phyloP scores from a whole-genome alignment of 2,888 invertebrate genomes.

The Troilus luridus region DNA sequence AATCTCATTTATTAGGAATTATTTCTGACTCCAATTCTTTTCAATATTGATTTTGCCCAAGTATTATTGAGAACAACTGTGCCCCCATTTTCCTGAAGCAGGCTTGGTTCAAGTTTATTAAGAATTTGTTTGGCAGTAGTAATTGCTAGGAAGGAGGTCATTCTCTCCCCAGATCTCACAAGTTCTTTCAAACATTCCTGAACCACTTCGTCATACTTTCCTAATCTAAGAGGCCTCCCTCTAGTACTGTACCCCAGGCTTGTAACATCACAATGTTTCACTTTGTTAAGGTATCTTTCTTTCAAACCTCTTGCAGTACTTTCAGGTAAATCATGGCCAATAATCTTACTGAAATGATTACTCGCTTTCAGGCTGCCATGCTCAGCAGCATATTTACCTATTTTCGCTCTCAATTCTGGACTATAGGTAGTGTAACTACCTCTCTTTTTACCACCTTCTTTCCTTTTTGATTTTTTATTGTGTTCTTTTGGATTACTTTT shows the following conservation, averaged over 20 bases:
- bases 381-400: slow-evolving; percentile 65
- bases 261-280: slow-evolving; percentile 63
- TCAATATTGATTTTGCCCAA: slow-evolving; percentile 65
- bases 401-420: slow-evolving; percentile 65
- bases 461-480: slow-evolving; percentile 55
- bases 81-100: slow-evolving; percentile 65
- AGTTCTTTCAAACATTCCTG: slow-evolving; percentile 65
- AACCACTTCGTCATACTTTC: slow-evolving; percentile 65
- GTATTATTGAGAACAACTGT: slow-evolving; percentile 63
- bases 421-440: slow-evolving; percentile 64
- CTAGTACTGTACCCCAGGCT: slow-evolving; percentile 64
- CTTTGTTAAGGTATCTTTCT: slow-evolving; percentile 64
- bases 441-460: slow-evolving; percentile 61
- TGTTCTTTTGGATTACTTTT: not conserved
- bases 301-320: slow-evolving; percentile 64
- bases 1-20: slow-evolving; percentile 62
- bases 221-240: slow-evolving; percentile 64
- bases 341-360: slow-evolving; percentile 64
- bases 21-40: slow-evolving; percentile 64
- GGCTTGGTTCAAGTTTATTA: slow-evolving; percentile 64
- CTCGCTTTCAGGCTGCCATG: slow-evolving; percentile 64
- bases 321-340: slow-evolving; percentile 64
- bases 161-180: slow-evolving; percentile 64
- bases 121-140: slow-evolving; percentile 65
- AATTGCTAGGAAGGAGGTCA: slow-evolving; percentile 64